A percentile compares a stretch with the other conserved stretches of the same genome.
Conservation (phyloP, 2,113 vertebrate species). For the Salvelinus alpinus region DNA sequence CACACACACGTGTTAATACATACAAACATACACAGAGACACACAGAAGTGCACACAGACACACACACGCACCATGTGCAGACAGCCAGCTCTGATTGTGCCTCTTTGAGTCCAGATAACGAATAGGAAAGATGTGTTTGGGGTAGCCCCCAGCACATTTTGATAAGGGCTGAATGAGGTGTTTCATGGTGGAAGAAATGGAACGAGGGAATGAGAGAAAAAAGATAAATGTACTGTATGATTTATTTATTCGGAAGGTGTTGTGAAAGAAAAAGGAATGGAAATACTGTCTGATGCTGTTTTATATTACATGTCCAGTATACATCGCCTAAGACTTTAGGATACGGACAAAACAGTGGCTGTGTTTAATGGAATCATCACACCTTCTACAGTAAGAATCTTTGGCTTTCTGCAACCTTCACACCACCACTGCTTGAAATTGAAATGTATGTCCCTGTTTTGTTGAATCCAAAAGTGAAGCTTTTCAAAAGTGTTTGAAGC, state of each 20-base stretch:
- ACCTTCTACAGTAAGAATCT: too few relatives aligned
- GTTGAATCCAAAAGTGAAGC: too few relatives aligned
- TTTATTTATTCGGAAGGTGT: neutral
- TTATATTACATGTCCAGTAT: too few relatives aligned
- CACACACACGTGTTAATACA: slow-evolving; percentile 5
- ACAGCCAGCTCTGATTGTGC: neutral
- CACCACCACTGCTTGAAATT: too few relatives aligned
- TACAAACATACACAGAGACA: neutral
- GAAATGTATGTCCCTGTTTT: too few relatives aligned
- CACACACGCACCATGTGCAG: neutral
- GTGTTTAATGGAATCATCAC: too few relatives aligned
- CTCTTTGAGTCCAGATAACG: neutral
- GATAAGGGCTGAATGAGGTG: slow-evolving; percentile 5
- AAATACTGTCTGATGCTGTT: neutral
- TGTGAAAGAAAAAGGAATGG: neutral
- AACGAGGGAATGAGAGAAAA: neutral
- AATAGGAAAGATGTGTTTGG: neutral
- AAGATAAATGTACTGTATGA: neutral
- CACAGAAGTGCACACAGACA: neutral
- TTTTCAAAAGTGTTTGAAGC: neutral
- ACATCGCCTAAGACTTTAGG: too few relatives aligned
- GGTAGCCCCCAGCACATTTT: neutral
- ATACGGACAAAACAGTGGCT: too few relatives aligned
- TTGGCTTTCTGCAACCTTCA: too few relatives aligned
- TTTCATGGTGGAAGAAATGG: slow-evolving; percentile 8